Evolutionary conservation across 2,797 vertebrate genomes (phyloP).

Genomic region (Alfaro cultratus): DNA sequence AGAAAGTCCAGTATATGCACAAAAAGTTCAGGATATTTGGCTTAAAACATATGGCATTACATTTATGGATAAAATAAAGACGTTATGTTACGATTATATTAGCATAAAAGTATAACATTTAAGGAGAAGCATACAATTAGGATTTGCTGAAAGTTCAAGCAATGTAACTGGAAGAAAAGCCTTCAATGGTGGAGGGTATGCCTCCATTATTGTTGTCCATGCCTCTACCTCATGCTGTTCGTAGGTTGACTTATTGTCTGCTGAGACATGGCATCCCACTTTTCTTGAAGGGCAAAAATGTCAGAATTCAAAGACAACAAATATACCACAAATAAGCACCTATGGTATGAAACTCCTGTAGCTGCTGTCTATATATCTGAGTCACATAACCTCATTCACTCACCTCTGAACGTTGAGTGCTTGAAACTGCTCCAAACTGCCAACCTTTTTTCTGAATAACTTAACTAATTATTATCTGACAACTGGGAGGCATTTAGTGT

Average conservation of each 20-base stretch:
- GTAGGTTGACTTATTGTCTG: too few species aligned
- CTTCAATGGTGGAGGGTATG: neutral
- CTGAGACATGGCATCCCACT: neutral
- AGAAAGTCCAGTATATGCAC: neutral
- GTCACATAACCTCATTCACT: neutral
- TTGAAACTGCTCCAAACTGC: neutral
- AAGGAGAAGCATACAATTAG: neutral
- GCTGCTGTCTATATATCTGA: neutral
- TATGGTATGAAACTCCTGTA: neutral
- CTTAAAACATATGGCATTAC: neutral
- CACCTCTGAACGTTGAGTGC: neutral
- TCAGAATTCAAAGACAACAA: neutral
- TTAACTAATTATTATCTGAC: neutral
- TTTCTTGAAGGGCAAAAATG: neutral
- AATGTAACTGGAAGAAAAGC: neutral
- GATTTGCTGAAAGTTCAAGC: neutral
- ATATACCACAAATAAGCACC: too few species aligned
- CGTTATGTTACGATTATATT: neutral
- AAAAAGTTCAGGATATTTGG: neutral
- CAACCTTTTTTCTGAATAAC: neutral
- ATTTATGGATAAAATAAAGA: neutral
- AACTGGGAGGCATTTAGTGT: neutral
- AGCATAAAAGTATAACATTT: neutral
- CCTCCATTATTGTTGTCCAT: neutral
- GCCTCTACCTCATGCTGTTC: neutral